A percentile compares a stretch with the other conserved stretches of the same genome.
Conservation (phyloP, 92 coral and sea anemone genomes). For the Pocillopora meandrina region DNA sequence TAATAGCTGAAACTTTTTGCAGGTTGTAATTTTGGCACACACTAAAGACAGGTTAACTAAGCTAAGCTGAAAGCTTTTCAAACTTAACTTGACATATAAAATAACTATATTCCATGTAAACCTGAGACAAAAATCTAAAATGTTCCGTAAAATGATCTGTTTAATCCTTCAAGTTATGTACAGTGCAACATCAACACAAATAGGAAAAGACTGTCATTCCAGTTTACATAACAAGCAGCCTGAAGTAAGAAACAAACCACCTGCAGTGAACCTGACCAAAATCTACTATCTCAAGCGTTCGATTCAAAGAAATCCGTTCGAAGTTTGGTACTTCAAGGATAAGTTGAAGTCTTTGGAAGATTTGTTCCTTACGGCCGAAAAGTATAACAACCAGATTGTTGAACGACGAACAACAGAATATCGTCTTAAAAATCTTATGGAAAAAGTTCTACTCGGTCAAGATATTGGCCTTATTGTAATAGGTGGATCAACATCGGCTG, state of each 20-base stretch:
- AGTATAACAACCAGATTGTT: neutral
- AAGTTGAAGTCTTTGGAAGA: constrained; percentile 14
- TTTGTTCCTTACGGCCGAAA: constrained; percentile 1
- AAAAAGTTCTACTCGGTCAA: constrained; percentile 36
- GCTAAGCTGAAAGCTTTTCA: too few species aligned
- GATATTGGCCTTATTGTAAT: constrained; percentile 37
- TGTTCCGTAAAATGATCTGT: neutral
- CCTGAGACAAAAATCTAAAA: neutral
- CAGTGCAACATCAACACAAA: neutral
- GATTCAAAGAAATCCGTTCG: constrained; percentile 5
- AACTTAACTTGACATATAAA: too few species aligned
- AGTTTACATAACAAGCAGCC: neutral
- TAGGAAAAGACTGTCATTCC: neutral
- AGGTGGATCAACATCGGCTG: constrained; percentile 62
- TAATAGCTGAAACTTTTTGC: too few species aligned
- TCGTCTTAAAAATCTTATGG: constrained; percentile 32
- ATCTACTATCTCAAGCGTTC: neutral
- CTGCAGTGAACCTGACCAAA: neutral
- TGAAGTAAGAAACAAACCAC: neutral
- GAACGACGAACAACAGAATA: constrained; percentile 20
- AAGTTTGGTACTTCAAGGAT: constrained; percentile 16
- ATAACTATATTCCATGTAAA: too few species aligned
- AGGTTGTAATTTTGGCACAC: too few species aligned
- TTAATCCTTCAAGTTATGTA: neutral
- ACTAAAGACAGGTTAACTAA: too few species aligned